phyloP scores from a whole-genome alignment of 2,113 vertebrate genomes.

The Fregata magnificens region DNA sequence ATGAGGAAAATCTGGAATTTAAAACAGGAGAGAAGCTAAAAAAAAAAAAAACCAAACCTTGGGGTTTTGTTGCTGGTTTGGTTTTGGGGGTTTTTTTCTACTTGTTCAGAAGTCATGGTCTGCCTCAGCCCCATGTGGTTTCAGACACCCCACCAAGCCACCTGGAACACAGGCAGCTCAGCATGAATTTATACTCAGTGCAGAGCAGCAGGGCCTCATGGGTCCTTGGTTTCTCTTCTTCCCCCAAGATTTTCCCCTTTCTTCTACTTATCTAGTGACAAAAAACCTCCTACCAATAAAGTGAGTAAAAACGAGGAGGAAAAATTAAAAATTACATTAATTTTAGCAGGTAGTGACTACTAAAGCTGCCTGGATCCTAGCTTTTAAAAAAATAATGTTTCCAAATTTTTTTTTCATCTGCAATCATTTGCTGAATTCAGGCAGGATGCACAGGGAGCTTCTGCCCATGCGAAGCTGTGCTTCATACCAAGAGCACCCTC shows the following conservation, averaged over 20 bases:
- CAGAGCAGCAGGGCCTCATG: not conserved
- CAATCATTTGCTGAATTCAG: not conserved
- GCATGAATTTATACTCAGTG: not conserved
- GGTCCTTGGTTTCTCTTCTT: not conserved
- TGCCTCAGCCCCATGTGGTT: not conserved
- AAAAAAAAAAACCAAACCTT: not conserved
- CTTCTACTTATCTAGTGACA: not conserved
- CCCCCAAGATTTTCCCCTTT: not conserved
- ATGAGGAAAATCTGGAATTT: not conserved
- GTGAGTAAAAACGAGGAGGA: not conserved
- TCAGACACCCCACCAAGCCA: not conserved
- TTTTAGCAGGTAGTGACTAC: not conserved
- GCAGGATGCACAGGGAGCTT: not conserved
- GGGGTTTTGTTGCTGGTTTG: not conserved
- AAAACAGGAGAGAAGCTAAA: not conserved
- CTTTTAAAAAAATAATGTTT: not conserved
- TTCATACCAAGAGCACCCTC: not conserved
- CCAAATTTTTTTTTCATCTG: not conserved
- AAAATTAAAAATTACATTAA: not conserved
- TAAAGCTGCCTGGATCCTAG: not conserved
- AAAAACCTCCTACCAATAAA: not conserved
- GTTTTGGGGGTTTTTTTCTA: not conserved
- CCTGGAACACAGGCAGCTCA: not conserved
- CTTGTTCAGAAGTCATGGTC: not conserved
- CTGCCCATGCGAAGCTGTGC: not conserved